A percentile compares a stretch with the other conserved stretches of the same genome.
Evolutionary conservation across 2,797 vertebrate genomes (phyloP).

Genomic region (Tolypeutes matacus): DNA sequence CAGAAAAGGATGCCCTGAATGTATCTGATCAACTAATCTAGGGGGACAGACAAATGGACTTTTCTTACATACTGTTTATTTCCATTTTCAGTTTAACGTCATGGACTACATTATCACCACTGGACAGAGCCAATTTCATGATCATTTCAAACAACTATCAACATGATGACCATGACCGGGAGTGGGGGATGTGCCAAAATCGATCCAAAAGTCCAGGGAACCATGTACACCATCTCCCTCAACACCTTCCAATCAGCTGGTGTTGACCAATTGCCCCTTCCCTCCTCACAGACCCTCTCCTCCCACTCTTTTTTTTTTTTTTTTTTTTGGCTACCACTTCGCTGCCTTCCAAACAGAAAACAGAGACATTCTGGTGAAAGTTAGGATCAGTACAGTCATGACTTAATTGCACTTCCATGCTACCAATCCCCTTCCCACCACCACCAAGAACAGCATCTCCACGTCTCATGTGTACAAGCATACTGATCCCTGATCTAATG

Average conservation of each 20-base stretch:
- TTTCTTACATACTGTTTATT: neutral
- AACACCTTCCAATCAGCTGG: neutral
- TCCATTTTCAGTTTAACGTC: neutral
- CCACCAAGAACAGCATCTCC: neutral
- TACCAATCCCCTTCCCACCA: neutral
- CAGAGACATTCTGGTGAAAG: neutral
- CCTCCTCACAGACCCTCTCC: neutral
- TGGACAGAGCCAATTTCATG: neutral
- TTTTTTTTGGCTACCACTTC: neutral
- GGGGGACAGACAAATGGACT: neutral
- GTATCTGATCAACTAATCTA: neutral
- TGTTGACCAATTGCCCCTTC: neutral
- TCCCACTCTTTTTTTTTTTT: neutral
- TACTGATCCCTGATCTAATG: neutral
- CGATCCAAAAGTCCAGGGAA: neutral
- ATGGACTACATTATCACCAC: neutral
- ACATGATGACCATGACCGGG: accelerated
- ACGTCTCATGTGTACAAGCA: neutral
- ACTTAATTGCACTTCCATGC: neutral
- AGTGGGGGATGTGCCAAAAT: neutral
- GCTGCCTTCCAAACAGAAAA: neutral
- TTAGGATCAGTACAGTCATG: accelerated
- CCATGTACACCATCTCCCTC: accelerated
- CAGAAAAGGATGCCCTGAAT: neutral
- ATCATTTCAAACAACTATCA: neutral